Evolutionary conservation across 2,888 invertebrate species (phyloP).

Genomic region (Cotesia congregata): DNA sequence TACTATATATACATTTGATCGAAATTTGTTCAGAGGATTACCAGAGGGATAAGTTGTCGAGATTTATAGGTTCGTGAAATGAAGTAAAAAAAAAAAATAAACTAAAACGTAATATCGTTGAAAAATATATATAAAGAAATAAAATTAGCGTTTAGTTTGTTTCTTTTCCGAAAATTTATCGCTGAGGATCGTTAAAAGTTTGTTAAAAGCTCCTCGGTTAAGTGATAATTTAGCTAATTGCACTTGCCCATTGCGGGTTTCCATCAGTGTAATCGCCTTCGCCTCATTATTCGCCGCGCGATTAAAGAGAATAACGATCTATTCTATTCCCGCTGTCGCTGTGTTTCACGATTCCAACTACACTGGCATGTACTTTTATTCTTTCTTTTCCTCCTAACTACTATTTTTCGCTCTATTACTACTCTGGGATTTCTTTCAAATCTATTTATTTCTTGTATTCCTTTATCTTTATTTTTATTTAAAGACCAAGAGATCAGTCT

Average conservation of each 20-base stretch:
- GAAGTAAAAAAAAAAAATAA: not conserved
- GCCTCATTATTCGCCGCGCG: slow-evolving; percentile 64
- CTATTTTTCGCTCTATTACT: slow-evolving; percentile 21
- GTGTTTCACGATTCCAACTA: slow-evolving; percentile 13
- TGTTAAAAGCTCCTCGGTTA: slow-evolving; percentile 45
- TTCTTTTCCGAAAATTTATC: not conserved
- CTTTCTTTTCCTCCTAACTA: not conserved
- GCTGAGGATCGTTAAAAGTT: slow-evolving; percentile 22
- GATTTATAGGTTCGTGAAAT: not conserved
- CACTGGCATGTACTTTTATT: slow-evolving; percentile 5
- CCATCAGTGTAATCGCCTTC: slow-evolving; percentile 63
- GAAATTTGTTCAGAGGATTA: not conserved
- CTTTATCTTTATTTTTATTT: slow-evolving; percentile 21
- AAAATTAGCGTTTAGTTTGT: not conserved
- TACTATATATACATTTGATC: not conserved
- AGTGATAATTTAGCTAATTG: slow-evolving; percentile 65
- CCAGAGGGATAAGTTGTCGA: not conserved
- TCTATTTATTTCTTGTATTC: slow-evolving; percentile 14
- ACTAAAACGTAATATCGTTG: not conserved
- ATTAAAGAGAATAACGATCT: slow-evolving; percentile 61
- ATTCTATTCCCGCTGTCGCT: slow-evolving; percentile 27
- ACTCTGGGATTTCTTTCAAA: not conserved
- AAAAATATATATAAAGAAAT: slow-evolving; percentile 17
- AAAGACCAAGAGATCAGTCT: slow-evolving; percentile 22
- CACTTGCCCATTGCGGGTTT: slow-evolving; percentile 54